phyloP scores from a whole-genome alignment of 1,140 invertebrate genomes.

The Arctopsyche grandis region DNA sequence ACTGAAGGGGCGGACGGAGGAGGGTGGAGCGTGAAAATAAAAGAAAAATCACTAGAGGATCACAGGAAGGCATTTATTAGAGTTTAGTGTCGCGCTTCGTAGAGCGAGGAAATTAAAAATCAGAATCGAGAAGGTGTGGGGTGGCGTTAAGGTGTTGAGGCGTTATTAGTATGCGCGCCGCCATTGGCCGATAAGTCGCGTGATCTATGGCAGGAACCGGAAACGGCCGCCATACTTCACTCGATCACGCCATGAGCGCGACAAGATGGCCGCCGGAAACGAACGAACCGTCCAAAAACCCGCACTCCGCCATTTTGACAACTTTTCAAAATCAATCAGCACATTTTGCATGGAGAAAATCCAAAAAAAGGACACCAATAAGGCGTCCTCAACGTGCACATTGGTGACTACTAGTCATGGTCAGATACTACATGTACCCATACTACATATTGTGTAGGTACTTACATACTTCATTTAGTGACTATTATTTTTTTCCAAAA shows the following conservation, averaged over 20 bases:
- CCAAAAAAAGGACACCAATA: too few relatives aligned
- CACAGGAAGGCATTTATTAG: slow-evolving; percentile 1
- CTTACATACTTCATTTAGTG: too few relatives aligned
- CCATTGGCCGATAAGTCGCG: slow-evolving; percentile 39
- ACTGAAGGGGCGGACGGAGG: too few relatives aligned
- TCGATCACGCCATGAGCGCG: slow-evolving; percentile 7
- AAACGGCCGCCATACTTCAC: slow-evolving; percentile 41
- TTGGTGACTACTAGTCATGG: too few relatives aligned
- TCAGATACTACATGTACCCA: too few relatives aligned
- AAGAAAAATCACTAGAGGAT: neutral
- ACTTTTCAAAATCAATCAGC: too few relatives aligned
- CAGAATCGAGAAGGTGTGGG: neutral
- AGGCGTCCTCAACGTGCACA: too few relatives aligned
- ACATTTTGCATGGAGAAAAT: too few relatives aligned
- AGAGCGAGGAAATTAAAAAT: slow-evolving; percentile 39
- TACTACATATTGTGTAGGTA: too few relatives aligned
- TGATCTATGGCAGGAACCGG: slow-evolving; percentile 43
- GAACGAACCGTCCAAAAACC: neutral
- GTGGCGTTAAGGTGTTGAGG: neutral
- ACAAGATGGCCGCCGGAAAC: slow-evolving; percentile 34
- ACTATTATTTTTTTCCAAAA: too few relatives aligned
- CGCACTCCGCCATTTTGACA: neutral
- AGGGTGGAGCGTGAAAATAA: too few relatives aligned
- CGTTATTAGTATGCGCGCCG: slow-evolving; percentile 38
- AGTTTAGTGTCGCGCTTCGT: neutral